These are phyloP conservation scores for Trichosurus vulpecula DNA, from an alignment of 2,797 vertebrate species.

Conservation along the genomic window DNA sequence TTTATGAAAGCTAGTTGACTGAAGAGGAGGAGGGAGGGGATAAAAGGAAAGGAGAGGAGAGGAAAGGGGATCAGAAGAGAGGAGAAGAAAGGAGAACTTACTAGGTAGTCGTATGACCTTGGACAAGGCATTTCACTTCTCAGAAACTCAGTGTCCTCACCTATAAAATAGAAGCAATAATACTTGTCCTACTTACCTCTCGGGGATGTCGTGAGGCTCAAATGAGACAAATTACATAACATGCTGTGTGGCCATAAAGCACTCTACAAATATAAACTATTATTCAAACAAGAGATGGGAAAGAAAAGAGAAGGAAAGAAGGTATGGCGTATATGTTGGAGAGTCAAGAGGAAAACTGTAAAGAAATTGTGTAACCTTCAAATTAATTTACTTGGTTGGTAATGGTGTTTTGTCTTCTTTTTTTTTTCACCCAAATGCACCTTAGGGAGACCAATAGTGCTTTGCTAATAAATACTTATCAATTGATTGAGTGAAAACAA, in stretches of 20 bases:
- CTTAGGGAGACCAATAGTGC: background rate
- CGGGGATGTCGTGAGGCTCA: background rate
- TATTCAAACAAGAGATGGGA: background rate
- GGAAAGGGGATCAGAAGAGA: no score
- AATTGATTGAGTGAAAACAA: background rate
- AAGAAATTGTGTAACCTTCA: background rate
- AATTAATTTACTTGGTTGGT: background rate
- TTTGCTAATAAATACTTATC: fast-evolving
- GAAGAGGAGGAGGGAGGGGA: background rate
- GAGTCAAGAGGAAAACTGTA: background rate
- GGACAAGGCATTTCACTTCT: background rate
- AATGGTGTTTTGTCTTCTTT: background rate
- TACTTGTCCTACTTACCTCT: background rate
- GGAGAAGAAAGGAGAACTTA: background rate
- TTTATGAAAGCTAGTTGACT: background rate
- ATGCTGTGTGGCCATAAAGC: background rate
- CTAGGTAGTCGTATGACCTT: background rate
- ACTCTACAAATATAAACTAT: background rate
- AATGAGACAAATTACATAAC: background rate
- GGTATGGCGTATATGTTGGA: background rate
- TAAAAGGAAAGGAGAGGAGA: fast-evolving
- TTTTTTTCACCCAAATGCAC: background rate
- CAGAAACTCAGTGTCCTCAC: background rate
- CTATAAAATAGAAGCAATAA: background rate
- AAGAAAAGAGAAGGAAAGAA: background rate